Evolutionary conservation across 2,888 invertebrate species (phyloP).

Genomic region (Cerceris rybyensis): DNA sequence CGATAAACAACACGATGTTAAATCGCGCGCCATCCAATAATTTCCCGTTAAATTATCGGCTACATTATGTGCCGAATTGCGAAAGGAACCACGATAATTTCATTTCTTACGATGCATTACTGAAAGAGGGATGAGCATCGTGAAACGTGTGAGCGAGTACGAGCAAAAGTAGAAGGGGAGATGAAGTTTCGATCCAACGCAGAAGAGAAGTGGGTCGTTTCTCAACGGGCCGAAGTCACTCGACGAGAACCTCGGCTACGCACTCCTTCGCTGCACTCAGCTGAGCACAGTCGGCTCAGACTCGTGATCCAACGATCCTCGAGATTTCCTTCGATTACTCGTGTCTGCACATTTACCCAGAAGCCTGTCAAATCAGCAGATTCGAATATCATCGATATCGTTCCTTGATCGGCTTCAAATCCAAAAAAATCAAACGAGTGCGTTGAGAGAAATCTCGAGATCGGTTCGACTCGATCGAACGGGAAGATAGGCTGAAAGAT

Average conservation of each 20-base stretch:
- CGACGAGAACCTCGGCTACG: slow-evolving; percentile 75
- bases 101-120: slow-evolving; percentile 26
- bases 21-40: neutral
- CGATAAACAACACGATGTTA: neutral
- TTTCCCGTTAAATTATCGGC: neutral
- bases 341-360: too few species aligned
- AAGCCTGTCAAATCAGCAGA: too few species aligned
- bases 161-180: slow-evolving; percentile 61
- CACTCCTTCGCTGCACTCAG: slow-evolving; percentile 75
- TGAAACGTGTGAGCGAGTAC: neutral
- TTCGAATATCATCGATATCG: too few species aligned
- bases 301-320: slow-evolving; percentile 51
- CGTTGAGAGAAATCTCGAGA: neutral
- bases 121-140: slow-evolving; percentile 57
- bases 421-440: neutral
- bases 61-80: neutral
- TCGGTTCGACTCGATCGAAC: neutral
- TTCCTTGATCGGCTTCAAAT: neutral
- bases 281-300: slow-evolving; percentile 65
- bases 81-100: slow-evolving; percentile 26
- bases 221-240: slow-evolving; percentile 76
- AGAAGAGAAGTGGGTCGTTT: slow-evolving; percentile 80
- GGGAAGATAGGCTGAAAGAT: neutral
- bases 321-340: neutral
- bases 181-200: slow-evolving; percentile 68